Conservation (phyloP, 2,888 invertebrate species). For the Myathropa florea region DNA sequence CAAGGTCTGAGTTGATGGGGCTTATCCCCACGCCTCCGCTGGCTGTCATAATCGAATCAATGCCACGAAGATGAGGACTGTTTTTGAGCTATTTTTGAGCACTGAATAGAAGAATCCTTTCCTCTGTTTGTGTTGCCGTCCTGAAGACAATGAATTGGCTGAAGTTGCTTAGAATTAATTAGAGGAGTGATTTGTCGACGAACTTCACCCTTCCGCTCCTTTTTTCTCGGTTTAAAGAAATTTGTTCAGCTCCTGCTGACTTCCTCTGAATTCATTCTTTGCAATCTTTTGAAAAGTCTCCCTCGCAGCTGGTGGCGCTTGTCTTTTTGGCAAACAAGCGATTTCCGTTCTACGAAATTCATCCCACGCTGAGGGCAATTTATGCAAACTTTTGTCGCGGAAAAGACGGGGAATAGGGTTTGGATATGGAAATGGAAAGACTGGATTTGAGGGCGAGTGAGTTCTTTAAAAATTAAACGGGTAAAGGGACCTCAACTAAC, state of each 20-base stretch:
- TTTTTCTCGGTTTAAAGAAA: background rate
- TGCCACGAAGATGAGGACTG: too few relatives aligned
- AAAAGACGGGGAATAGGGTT: background rate
- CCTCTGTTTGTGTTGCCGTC: background rate
- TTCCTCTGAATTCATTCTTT: background rate
- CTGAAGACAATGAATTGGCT: background rate
- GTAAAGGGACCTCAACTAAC: too few relatives aligned
- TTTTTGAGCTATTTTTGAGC: too few relatives aligned
- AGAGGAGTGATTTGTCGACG: background rate
- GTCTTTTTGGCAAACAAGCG: background rate
- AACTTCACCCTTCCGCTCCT: background rate
- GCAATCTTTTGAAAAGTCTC: background rate
- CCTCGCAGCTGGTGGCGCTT: background rate
- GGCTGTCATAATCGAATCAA: background rate
- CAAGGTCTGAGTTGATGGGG: too few relatives aligned
- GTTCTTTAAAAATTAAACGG: too few relatives aligned
- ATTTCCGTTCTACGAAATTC: background rate
- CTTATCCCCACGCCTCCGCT: background rate
- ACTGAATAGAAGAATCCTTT: too few relatives aligned
- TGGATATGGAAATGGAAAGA: background rate
- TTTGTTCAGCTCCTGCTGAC: background rate
- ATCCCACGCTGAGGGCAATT: background rate
- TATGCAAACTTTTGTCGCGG: background rate
- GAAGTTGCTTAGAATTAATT: background rate
- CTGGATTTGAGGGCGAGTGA: too few relatives aligned